Base-by-base conservation (phyloP, 1,140 invertebrate genomes). In the Caenorhabditis latens region DNA sequence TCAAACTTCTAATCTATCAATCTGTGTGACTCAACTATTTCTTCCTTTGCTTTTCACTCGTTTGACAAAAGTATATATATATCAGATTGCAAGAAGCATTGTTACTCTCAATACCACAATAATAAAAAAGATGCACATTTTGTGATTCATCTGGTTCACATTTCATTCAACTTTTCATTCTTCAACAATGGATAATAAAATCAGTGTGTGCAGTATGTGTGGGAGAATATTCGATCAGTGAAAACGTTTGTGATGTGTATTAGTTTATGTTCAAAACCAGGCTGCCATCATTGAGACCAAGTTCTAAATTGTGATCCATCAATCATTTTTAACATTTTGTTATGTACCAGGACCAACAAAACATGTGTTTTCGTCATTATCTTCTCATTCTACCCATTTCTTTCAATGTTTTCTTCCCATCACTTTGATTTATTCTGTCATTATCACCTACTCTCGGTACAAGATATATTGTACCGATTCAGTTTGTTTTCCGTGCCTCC, bases 131-230 rank as follows among this genome's bases (percentile, higher is more conserved):
- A 79, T 50, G 71, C 71, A 48, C 46, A 79, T 50, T 79, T 6
- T 75, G 42, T 53, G 71, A 79, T 50, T 79, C 71, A 79, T 79
- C 71, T 79, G 71, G 71, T 50, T 79, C 71, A 79, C 71, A 79
- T 79, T 79, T 79, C 71, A 79, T 79, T 79, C 46, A 79, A 50
- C 53, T 50, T n/a, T n/a, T 11, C 2, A 53, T 50, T 79, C 43
- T 50, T 79, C 43, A 53, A 53, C 71, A 79, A 13, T 46, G 67
- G 42, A 71, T 79, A 79, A 79, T 79, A 79, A 79, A 79, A 50
- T n/a, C 71, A 79, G 46, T 79, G 71, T 79, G 71, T 79, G 71
- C 14, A 2, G 46, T 50, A 19, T 50, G 40, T 50, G 46, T 50
- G 71, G 19, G 71, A 24, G 71, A 32, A 46, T 19, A 11, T 42